A percentile compares a stretch with the other conserved stretches of the same genome.
These are phyloP conservation scores for Megastigmus dorsalis DNA, from an alignment of 2,888 invertebrate genomes.

Conservation along the genomic window DNA sequence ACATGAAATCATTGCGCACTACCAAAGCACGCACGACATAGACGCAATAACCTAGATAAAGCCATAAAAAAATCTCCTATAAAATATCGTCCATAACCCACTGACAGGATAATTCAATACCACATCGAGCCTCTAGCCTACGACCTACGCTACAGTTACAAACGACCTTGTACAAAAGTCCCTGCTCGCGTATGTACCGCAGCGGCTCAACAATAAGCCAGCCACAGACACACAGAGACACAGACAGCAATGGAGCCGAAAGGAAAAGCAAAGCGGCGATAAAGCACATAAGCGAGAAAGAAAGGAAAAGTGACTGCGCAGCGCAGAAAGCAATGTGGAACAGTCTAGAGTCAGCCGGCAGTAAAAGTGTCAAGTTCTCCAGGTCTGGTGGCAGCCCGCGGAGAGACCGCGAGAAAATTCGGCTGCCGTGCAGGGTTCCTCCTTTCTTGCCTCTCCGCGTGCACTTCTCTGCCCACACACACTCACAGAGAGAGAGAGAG, in stretches of 20 bases:
- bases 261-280: slow-evolving; percentile 1
- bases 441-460: too few relatives aligned
- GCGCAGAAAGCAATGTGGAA: slow-evolving; percentile 1
- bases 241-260: background rate
- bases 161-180: slow-evolving; percentile 44
- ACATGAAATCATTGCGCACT: too few relatives aligned
- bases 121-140: background rate
- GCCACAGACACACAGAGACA: background rate
- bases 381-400: background rate
- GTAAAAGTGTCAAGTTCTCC: slow-evolving; percentile 36
- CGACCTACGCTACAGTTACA: slow-evolving; percentile 36
- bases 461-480: background rate
- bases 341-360: background rate
- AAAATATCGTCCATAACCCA: slow-evolving; percentile 17
- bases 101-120: slow-evolving; percentile 32
- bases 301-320: background rate
- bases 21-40: too few relatives aligned
- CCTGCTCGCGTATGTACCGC: background rate
- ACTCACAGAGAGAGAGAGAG: background rate
- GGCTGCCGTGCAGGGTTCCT: slow-evolving; percentile 4
- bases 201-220: background rate
- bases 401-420: slow-evolving; percentile 24
- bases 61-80: slow-evolving; percentile 18
- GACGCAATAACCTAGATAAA: too few relatives aligned
- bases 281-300: too few relatives aligned